Conservation (phyloP, 53 echinoderm and acorn worm species). For the Echinometra lucunter region DNA sequence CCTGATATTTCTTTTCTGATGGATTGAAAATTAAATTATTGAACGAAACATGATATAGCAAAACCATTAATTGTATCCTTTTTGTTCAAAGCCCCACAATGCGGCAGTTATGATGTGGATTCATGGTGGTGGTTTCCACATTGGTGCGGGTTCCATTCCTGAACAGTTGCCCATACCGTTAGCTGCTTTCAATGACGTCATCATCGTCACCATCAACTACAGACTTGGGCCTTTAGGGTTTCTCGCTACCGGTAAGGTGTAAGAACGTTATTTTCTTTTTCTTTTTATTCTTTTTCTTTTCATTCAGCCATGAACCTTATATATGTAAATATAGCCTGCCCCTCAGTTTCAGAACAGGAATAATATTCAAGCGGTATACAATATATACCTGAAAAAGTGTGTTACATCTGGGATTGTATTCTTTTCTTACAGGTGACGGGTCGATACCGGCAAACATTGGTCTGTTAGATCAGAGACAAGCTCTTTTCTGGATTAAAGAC, state of each 20-base stretch:
- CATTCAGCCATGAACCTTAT: no score
- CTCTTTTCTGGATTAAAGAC: slow-evolving; percentile 49
- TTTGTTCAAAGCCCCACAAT: slow-evolving; percentile 40
- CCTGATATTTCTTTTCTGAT: no score
- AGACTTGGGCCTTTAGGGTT: slow-evolving; percentile 77
- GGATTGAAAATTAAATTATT: no score
- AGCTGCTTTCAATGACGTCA: slow-evolving; percentile 76
- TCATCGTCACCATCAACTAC: slow-evolving; percentile 78
- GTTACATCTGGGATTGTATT: neutral
- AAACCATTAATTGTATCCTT: no score
- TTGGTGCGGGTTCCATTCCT: slow-evolving; percentile 66
- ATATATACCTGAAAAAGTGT: no score
- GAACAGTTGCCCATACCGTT: slow-evolving; percentile 41
- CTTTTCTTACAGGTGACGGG: slow-evolving; percentile 61
- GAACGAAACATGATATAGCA: no score
- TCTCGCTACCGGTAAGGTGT: slow-evolving; percentile 77
- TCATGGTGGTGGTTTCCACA: slow-evolving; percentile 73
- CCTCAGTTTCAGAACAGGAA: no score
- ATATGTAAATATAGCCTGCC: no score
- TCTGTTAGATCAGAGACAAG: slow-evolving; percentile 75
- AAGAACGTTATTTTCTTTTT: no score
- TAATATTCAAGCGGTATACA: no score
- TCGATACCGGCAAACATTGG: slow-evolving; percentile 76
- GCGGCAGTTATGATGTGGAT: slow-evolving; percentile 80
- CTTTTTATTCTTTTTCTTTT: no score